A percentile compares a stretch with the other conserved stretches of the same genome.
Evolutionary conservation across 2,797 vertebrate genomes (phyloP).

Genomic region (Enteromius mattozi): DNA sequence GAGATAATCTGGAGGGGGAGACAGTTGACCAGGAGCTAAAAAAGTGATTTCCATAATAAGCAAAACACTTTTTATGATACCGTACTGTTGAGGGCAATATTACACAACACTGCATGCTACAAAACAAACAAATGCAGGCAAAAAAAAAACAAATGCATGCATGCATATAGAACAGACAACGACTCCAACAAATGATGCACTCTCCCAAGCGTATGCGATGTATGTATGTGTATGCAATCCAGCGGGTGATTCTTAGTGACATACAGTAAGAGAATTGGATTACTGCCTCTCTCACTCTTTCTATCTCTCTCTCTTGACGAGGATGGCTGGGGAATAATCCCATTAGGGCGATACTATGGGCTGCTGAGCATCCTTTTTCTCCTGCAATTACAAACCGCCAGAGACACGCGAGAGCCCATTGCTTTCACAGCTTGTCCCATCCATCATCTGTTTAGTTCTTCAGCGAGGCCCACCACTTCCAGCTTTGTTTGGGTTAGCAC

Average conservation of each 20-base stretch:
- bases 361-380: slow-evolving; percentile 91
- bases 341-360: slow-evolving; percentile 92
- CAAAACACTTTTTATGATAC: neutral
- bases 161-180: slow-evolving; percentile 43
- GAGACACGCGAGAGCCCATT: slow-evolving; percentile 87
- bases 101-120: neutral
- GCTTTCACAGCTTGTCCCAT: slow-evolving; percentile 86
- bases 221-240: slow-evolving; percentile 37
- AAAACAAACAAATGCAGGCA: slow-evolving; percentile 6
- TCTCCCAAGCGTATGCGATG: slow-evolving; percentile 2
- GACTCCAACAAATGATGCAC: neutral
- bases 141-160: neutral
- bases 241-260: slow-evolving; percentile 59
- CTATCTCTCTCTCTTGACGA: slow-evolving; percentile 74
- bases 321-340: slow-evolving; percentile 90
- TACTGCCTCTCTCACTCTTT: slow-evolving; percentile 68
- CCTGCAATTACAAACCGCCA: slow-evolving; percentile 94
- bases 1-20: neutral
- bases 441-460: slow-evolving; percentile 90
- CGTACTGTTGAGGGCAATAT: neutral
- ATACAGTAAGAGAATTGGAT: slow-evolving; percentile 74
- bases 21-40: neutral
- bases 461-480: slow-evolving; percentile 71
- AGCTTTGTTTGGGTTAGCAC: slow-evolving; percentile 61
- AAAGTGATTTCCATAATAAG: neutral